Conservation (phyloP, 2,113 vertebrate genomes). For the Cyanoramphus novaezelandiae region DNA sequence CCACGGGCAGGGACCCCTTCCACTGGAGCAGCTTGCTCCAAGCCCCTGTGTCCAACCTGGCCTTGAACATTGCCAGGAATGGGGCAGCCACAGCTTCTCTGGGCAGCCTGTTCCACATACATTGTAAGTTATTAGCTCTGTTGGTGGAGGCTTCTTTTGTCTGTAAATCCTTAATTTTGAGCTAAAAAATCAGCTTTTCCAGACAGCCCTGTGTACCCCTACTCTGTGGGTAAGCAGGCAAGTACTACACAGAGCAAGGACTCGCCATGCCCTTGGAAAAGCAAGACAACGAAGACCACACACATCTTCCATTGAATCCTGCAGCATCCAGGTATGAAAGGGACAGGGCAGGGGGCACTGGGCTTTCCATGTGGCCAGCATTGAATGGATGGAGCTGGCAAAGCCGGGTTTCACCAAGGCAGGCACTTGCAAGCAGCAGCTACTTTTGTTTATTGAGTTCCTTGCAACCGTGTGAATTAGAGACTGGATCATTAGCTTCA, state of each 20-base stretch:
- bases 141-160: neutral
- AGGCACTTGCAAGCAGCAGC: neutral
- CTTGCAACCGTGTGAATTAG: slow-evolving; percentile 18
- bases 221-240: neutral
- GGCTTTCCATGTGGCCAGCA: neutral
- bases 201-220: neutral
- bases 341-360: neutral
- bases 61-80: neutral
- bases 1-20: no score
- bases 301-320: neutral
- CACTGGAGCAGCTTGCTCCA: neutral
- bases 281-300: neutral
- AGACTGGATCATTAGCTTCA: slow-evolving; percentile 60
- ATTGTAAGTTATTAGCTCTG: neutral
- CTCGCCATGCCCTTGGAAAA: neutral
- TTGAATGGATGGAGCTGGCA: neutral
- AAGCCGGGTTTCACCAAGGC: neutral
- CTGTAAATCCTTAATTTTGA: neutral
- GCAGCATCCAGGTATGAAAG: neutral
- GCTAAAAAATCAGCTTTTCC: neutral
- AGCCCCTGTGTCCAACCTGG: neutral
- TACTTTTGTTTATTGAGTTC: slow-evolving; percentile 48
- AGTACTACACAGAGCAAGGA: neutral
- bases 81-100: neutral
- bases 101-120: neutral